Conservation (phyloP, 2,113 vertebrate genomes). For the Lepisosteus oculatus region DNA sequence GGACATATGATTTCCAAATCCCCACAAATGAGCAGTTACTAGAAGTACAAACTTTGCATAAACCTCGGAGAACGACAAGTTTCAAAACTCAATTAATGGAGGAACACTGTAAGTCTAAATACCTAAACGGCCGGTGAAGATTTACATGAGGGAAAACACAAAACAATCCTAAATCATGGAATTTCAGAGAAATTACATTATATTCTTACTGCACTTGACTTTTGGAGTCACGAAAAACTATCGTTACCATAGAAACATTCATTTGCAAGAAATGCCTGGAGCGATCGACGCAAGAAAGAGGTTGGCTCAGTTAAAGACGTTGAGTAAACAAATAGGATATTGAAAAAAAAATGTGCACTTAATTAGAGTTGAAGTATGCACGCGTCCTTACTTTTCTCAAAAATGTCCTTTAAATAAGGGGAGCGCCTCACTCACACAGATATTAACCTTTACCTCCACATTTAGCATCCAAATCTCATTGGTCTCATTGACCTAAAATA, state of each 20-base stretch:
- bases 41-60: too few relatives aligned
- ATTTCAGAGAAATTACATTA: constrained; percentile 46
- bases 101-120: not conserved
- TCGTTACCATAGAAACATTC: constrained; percentile 23
- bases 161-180: constrained; percentile 49
- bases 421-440: constrained; percentile 57
- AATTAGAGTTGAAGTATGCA: constrained; percentile 58
- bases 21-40: too few relatives aligned
- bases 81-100: too few relatives aligned
- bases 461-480: constrained; percentile 29
- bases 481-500: constrained; percentile 38
- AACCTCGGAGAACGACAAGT: too few relatives aligned
- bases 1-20: too few relatives aligned
- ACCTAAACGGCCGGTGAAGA: constrained; percentile 28
- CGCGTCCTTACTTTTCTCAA: constrained; percentile 58
- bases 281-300: constrained; percentile 30
- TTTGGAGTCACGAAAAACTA: constrained; percentile 39
- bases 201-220: constrained; percentile 25
- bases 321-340: constrained; percentile 55
- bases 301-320: constrained; percentile 47
- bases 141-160: constrained; percentile 54
- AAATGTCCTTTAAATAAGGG: constrained; percentile 58
- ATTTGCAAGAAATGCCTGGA: constrained; percentile 30
- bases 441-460: constrained; percentile 53
- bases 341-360: constrained; percentile 53